Percentiles rank a stretch among this genome's conserved stretches.
Conservation (phyloP, 2,113 vertebrate genomes). For the Eurystomus gularis region DNA sequence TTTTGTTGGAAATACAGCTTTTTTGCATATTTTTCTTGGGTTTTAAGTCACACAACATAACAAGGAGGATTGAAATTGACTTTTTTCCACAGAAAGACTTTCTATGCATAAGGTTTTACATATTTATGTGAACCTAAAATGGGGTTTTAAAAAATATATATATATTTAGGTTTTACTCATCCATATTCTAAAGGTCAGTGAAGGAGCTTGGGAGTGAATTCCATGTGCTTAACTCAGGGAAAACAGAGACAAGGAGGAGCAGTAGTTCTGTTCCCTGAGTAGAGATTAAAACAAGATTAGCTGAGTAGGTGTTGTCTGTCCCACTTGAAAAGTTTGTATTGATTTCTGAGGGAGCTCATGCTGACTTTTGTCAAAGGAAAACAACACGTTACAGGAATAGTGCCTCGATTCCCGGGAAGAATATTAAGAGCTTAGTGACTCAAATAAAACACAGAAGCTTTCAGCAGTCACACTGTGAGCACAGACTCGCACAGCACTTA, state of each 20-base stretch:
- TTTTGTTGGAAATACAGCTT: not conserved
- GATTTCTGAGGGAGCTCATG: not conserved
- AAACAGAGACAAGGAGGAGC: not conserved
- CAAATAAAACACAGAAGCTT: not conserved
- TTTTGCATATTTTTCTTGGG: not conserved
- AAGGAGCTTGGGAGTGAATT: not conserved
- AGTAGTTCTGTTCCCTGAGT: not conserved
- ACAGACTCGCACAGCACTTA: not conserved
- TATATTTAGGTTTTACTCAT: not conserved
- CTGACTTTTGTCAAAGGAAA: not conserved
- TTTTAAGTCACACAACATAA: not conserved
- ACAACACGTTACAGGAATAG: not conserved
- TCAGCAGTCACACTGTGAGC: not conserved
- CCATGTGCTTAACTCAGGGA: not conserved
- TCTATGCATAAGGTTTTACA: not conserved
- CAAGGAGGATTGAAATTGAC: not conserved
- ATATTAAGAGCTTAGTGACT: not conserved
- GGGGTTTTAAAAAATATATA: not conserved
- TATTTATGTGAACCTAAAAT: not conserved
- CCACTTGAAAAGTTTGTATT: not conserved
- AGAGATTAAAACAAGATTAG: not conserved
- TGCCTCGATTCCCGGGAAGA: not conserved
- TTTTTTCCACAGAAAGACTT: not conserved
- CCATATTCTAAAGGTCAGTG: not conserved
- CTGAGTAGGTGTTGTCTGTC: not conserved